A percentile compares a stretch with the other conserved stretches of the same genome.
Conservation (phyloP, 2,888 invertebrate species). For the Rhagonycha fulva region DNA sequence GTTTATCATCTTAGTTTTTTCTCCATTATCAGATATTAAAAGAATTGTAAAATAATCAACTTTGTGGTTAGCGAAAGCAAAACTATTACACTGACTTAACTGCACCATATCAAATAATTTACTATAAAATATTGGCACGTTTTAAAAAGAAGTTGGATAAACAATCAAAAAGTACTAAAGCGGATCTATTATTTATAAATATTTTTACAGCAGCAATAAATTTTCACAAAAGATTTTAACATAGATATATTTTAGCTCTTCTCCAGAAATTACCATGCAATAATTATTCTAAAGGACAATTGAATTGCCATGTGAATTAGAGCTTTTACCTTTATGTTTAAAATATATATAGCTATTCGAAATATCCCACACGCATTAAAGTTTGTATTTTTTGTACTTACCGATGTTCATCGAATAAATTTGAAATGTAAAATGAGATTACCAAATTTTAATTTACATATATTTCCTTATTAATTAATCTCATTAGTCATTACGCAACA, state of each 20-base stretch:
- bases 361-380: background rate
- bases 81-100: background rate
- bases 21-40: background rate
- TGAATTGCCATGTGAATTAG: background rate
- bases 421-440: background rate
- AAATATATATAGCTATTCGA: background rate
- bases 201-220: background rate
- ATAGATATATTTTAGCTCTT: background rate
- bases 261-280: background rate
- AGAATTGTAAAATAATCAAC: background rate
- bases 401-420: background rate
- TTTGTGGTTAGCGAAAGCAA: background rate
- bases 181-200: background rate
- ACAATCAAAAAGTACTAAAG: background rate
- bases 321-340: background rate
- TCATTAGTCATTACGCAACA: background rate
- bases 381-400: background rate
- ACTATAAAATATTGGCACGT: background rate
- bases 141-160: background rate
- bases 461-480: background rate
- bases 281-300: background rate
- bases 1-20: background rate
- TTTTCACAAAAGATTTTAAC: background rate
- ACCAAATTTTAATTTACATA: background rate
- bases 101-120: background rate